Percentiles rank a stretch among this genome's conserved stretches.
These are phyloP conservation scores for Campoletis sonorensis DNA, from an alignment of 1,140 invertebrate species.

Conservation along the genomic window DNA sequence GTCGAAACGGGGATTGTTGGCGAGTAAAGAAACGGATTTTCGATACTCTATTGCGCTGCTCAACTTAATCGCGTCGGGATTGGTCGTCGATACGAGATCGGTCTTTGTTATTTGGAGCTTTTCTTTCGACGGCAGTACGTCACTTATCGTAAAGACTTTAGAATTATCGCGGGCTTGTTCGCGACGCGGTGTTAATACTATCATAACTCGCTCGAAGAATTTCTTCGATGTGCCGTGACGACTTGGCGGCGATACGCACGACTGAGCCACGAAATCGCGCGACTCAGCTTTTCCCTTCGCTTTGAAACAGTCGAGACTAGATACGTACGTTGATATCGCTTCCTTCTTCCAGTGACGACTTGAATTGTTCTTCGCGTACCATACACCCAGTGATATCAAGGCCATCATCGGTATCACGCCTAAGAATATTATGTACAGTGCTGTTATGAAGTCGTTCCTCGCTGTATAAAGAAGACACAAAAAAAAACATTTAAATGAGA, in stretches of 20 bases:
- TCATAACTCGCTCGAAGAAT: constrained; percentile 58
- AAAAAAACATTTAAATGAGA: constrained; percentile 25
- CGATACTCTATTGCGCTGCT: constrained; percentile 72
- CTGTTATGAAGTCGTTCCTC: constrained; percentile 83
- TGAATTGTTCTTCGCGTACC: constrained; percentile 84
- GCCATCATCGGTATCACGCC: constrained; percentile 85
- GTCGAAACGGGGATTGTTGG: constrained; percentile 32
- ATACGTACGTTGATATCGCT: constrained; percentile 84
- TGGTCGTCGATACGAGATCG: constrained; percentile 84
- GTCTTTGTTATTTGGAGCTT: constrained; percentile 82
- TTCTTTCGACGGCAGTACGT: constrained; percentile 58
- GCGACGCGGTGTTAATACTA: constrained; percentile 52
- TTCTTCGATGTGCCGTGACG: constrained; percentile 48
- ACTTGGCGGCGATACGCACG: constrained; percentile 43
- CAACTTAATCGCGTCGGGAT: constrained; percentile 78
- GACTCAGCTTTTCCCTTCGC: constrained; percentile 53
- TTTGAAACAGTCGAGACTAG: constrained; percentile 69
- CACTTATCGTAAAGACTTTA: constrained; percentile 67
- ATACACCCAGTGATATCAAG: constrained; percentile 81
- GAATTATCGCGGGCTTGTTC: constrained; percentile 30
- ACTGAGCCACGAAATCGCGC: background rate
- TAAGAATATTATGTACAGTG: constrained; percentile 89
- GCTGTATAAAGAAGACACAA: constrained; percentile 76
- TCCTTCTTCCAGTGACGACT: constrained; percentile 83
- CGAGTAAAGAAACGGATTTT: constrained; percentile 55